A percentile compares a stretch with the other conserved stretches of the same genome.
These are phyloP conservation scores for Thecophora atra DNA, from an alignment of 2,888 invertebrate species.

Conservation along the genomic window DNA sequence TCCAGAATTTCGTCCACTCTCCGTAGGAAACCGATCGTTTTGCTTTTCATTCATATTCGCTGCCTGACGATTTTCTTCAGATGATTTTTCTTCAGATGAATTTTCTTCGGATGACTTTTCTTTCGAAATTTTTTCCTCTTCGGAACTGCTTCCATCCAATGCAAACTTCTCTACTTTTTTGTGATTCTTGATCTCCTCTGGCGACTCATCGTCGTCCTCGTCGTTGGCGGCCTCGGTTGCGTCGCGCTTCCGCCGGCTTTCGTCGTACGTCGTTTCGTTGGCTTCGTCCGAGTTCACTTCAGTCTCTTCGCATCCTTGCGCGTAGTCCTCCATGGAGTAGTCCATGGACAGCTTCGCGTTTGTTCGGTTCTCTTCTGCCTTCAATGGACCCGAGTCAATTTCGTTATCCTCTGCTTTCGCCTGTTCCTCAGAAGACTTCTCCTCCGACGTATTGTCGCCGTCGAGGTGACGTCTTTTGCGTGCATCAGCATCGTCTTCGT, in stretches of 20 bases:
- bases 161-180: background rate
- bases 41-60: too few species aligned
- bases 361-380: background rate
- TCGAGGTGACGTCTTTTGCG: constrained; percentile 5
- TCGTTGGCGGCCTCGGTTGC: constrained; percentile 7
- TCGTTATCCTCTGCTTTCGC: background rate
- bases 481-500: background rate
- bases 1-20: background rate
- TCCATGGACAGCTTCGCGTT: background rate
- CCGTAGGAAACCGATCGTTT: background rate
- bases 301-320: constrained; percentile 55
- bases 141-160: background rate
- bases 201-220: too few species aligned
- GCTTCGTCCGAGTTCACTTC: constrained; percentile 52
- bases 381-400: background rate
- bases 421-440: constrained; percentile 6
- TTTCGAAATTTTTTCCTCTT: background rate
- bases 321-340: constrained; percentile 53
- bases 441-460: background rate
- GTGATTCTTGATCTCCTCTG: background rate
- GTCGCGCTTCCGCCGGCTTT: constrained; percentile 31
- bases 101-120: constrained; percentile 10
- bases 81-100: background rate
- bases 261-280: constrained; percentile 51
- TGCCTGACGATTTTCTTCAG: background rate